Conservation (phyloP, 1,140 invertebrate genomes). For the Bacillus rossius region DNA sequence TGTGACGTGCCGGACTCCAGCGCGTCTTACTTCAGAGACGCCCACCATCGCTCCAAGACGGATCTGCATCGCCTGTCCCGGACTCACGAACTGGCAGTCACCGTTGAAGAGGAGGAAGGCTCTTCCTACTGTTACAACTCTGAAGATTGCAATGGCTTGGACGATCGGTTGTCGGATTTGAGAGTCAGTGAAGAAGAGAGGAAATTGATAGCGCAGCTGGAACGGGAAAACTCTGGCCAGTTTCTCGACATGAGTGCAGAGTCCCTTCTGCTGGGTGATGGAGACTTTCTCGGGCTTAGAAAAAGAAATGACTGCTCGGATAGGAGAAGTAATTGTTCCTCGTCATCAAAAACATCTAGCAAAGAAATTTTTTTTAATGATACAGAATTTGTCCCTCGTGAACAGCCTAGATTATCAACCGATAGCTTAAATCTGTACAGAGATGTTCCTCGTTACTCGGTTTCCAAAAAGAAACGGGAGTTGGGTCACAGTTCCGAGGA, state of each 20-base stretch:
- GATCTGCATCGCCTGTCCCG: slow-evolving; percentile 6
- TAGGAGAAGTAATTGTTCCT: too few relatives aligned
- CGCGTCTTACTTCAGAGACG: neutral
- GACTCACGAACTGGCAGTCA: slow-evolving; percentile 27
- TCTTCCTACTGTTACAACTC: slow-evolving; percentile 33
- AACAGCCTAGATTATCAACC: too few relatives aligned
- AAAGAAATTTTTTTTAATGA: too few relatives aligned
- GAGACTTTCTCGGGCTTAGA: neutral
- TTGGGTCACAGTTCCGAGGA: too few relatives aligned
- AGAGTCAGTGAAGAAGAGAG: slow-evolving; percentile 9
- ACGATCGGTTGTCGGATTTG: slow-evolving; percentile 1
- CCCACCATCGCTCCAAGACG: neutral
- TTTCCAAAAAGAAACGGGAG: too few relatives aligned
- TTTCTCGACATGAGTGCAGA: slow-evolving; percentile 6
- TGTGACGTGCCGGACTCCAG: slow-evolving; percentile 37
- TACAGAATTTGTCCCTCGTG: too few relatives aligned
- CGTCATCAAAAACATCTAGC: too few relatives aligned
- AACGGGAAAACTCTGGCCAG: neutral
- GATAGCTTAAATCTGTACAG: too few relatives aligned
- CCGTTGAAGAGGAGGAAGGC: slow-evolving; percentile 35
- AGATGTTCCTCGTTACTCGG: too few relatives aligned
- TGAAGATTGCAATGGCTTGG: slow-evolving; percentile 27
- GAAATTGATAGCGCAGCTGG: slow-evolving; percentile 10
- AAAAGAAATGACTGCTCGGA: too few relatives aligned
- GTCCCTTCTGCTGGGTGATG: neutral